Percentiles rank a stretch among this genome's conserved stretches.
phyloP scores from a whole-genome alignment of 2,113 vertebrate genomes.

The Gnathonemus echidnorhynchus region DNA sequence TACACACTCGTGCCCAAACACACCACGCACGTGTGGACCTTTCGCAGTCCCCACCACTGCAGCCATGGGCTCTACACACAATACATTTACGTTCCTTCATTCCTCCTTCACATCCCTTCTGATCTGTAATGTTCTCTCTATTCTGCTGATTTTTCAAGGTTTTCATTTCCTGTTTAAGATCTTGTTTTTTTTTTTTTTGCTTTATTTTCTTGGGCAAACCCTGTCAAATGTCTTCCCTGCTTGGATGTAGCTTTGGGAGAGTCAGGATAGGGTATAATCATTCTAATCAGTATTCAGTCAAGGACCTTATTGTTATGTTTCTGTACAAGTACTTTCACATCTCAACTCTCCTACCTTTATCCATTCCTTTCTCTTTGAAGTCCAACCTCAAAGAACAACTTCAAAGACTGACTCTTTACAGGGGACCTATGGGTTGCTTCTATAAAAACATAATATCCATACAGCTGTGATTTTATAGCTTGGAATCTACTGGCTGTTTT shows the following conservation, averaged over 20 bases:
- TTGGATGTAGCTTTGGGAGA: not conserved
- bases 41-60: not conserved
- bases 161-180: not conserved
- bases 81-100: not conserved
- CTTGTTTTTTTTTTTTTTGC: not conserved
- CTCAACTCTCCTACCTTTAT: constrained; percentile 7
- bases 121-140: not conserved
- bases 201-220: not conserved
- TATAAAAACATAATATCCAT: not conserved
- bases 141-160: not conserved
- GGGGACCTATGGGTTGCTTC: constrained; percentile 6
- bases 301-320: constrained; percentile 11
- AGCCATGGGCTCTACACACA: not conserved
- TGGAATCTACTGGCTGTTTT: not conserved
- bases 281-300: constrained; percentile 7
- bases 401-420: constrained; percentile 14
- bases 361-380: constrained; percentile 12
- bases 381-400: constrained; percentile 21
- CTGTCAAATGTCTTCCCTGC: not conserved
- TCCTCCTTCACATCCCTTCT: not conserved
- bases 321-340: constrained; percentile 9
- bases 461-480: not conserved
- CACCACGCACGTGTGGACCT: not conserved
- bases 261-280: not conserved
- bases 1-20: not conserved